Evolutionary conservation across 1,140 invertebrate species (phyloP), one percentile per base, ranked within the genome.

Genomic region (Bombus waltoni): DNA sequence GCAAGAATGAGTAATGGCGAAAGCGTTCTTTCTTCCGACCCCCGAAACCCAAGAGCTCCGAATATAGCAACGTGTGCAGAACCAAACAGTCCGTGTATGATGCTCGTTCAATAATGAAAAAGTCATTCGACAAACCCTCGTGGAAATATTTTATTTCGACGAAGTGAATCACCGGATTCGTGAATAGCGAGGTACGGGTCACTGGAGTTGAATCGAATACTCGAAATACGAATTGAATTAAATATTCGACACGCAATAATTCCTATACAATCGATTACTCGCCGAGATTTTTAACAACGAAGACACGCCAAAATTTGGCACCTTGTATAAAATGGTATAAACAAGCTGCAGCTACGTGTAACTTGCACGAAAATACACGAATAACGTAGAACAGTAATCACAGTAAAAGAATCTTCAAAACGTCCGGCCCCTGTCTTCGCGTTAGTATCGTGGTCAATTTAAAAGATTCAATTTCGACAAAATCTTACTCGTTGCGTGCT

Each of bases 1-100:
- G 84, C 75, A 70, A 85, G 84, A 82, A 91, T 91, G 91, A 92
- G 84, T 91, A 91, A 92, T 91, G 89, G 90, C 90, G 79, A 77
- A 35, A 83, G 82, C 86, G 59, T 65, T 89, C 81, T 76, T 80
- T 79, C 66, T 57, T 18, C 78, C 83, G 78, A 70, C 75, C 86
- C 87, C 80, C 59, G 70, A 85, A 81, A 85, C 78, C 44, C 71
- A 44, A 84, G 81, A 71, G 66, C 47, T 79, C 80, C 88, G 59
- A 35, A 87, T 83, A 88, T 82, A 90, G 89, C 81, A 15, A 79
- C 80, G 74, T 79, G 40, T 44, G 68, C 59, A 11, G 35, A 72
- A 62, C 38, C 44, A 22, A 74, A 85, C 70, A 83, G 77, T 88
- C 73, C 78, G 70, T 68, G 42, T 65, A 62, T 87, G 65, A 66